Base-by-base conservation (phyloP, 2,113 vertebrate species). In the Pelusios castaneus region DNA sequence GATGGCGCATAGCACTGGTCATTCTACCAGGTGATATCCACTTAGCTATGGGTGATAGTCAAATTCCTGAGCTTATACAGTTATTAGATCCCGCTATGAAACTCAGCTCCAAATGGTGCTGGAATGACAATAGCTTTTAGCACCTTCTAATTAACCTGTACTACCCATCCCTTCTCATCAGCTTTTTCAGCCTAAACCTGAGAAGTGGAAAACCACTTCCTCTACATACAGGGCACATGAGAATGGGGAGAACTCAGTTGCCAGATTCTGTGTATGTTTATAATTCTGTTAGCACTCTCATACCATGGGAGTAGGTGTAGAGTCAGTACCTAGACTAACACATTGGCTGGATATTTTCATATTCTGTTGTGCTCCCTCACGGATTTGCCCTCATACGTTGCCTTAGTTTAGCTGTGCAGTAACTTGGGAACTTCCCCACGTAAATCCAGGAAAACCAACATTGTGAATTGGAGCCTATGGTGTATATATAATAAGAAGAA, bases 271-370 rank as follows among this genome's bases (percentile, higher is more conserved):
- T 45, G 24, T 29, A 21, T 70, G 63, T 70, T 70, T n/a, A 43
- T 12, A 76, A 16, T 25, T 45, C 24, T 8, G 5, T 10, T 27
- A 83, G 84, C 87, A 47, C 6, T 88, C 17, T 47, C 8, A 81
- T 60, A 1, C 22, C 17, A 4, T 2, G 77, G 21, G 1, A 1
- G 54, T 54, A 1, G 47, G 78, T 7, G 16, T 82, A 0, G 0
- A 31, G 73, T 52, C 93, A 88, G 38, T 7, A 75, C 8, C 9
- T n/a, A 5, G 14, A 56, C 70, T 11, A 22, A 10, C 29, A 51
- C 27, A 19, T 11, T 56, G 27, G 49, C 41, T 4, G 17, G 47
- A 75, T 1, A 75, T 52, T 29, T 13, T 12, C 1, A 80, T 84
- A 8, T 54, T 3, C 5, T 47, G 4, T 14, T 84, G 5, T 51